Conservation (phyloP, 2,888 invertebrate genomes). For the Thera obeliscata region DNA sequence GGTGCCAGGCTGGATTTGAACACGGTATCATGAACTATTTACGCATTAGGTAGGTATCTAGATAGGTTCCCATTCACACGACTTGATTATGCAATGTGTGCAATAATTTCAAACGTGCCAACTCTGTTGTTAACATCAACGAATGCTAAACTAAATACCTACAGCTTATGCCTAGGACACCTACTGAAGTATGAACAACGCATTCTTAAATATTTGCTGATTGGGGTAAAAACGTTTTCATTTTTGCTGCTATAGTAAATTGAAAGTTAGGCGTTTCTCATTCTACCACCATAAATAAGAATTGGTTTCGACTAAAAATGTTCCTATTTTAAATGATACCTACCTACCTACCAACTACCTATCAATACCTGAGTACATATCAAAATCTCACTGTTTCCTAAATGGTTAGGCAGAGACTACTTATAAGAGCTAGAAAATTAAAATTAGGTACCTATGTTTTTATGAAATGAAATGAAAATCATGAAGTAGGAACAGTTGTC, state of each 20-base stretch:
- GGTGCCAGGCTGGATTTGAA: no score
- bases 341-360: no score
- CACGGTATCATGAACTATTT: neutral
- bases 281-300: neutral
- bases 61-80: neutral
- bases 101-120: constrained; percentile 28
- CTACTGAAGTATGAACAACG: neutral
- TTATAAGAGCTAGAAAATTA: no score
- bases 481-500: no score
- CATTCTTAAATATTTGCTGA: neutral
- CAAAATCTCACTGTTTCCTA: no score
- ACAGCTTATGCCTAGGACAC: neutral
- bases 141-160: neutral
- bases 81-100: constrained; percentile 26
- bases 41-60: neutral
- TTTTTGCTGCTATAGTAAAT: neutral
- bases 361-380: no score
- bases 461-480: no score
- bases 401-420: no score
- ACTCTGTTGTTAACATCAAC: neutral
- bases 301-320: neutral
- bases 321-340: no score
- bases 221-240: neutral
- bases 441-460: no score
- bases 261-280: neutral